Base-by-base conservation (phyloP, 2,113 vertebrate genomes). In the Macquaria ambigua region DNA sequence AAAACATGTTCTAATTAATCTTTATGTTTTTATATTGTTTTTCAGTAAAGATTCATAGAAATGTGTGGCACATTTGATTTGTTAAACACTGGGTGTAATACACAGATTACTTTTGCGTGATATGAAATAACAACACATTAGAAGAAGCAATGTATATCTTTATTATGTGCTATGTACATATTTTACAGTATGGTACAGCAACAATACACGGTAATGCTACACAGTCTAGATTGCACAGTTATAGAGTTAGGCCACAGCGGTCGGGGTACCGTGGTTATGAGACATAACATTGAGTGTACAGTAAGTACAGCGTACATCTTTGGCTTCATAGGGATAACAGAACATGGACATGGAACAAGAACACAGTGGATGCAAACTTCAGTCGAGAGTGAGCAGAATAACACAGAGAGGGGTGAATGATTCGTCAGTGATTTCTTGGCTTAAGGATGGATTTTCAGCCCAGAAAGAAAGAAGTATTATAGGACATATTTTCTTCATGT, bases 181-280 rank as follows among this genome's bases (percentile, higher is more conserved):
- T 95, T 77, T 95, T 93, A 96, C 95, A 95, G 75, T 95, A 95
- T 94, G 39, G 74, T 94, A 95, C 95, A 95, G 87, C 92, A 93
- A 90, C 91, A 93, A 78, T 88, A 91, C 91, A 92, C 46, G 62
- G 67, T 86, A 92, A 91, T 89, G 90, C 88, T 90, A 94, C 92
- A 95, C 91, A 90, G 87, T 93, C 84, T 66, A 80, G 90, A 95
- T 95, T 95, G 93, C 94, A 95, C 93, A 71, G 92, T 87, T 91
- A 90, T 81, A 83, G 84, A 92, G 86, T 91, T 78, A 95, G 95
- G 94, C 93, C 93, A 92, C 93, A 89, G 87, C 59, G 93, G 94
- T 91, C 72, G 63, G 86, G 34, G 92, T 95, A 88, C 91, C 91
- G 79, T 87, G 89, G 89, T 82, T 77, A 81, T 63, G 73, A 91